A percentile compares a stretch with the other conserved stretches of the same genome.
These are phyloP conservation scores for Sycophila sp. DNA, from an alignment of 1,140 invertebrate species.

Conservation along the genomic window DNA sequence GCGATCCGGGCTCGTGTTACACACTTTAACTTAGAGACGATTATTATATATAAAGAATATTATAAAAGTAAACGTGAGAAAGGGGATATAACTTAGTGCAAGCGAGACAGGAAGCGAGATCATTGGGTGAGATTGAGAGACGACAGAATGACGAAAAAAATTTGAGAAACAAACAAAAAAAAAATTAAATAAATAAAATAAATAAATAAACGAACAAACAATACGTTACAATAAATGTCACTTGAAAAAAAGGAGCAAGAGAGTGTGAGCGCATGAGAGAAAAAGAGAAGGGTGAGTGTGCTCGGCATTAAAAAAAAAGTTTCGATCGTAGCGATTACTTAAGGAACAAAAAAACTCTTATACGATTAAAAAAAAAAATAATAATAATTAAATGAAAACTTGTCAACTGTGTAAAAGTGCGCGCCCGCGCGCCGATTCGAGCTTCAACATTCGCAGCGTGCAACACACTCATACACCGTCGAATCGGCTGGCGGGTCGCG, in stretches of 20 bases:
- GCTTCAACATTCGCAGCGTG: too few relatives aligned
- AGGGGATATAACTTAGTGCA: neutral
- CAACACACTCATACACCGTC: too few relatives aligned
- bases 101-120: neutral
- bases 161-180: conserved; percentile 22
- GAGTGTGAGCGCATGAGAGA: neutral
- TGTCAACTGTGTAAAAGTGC: too few relatives aligned
- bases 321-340: conserved; percentile 20
- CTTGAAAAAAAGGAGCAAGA: neutral
- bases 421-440: too few relatives aligned
- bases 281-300: neutral
- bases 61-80: conserved; percentile 40
- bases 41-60: conserved; percentile 45
- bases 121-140: conserved; percentile 16
- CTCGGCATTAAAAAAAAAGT: conserved; percentile 30
- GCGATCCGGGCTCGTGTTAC: conserved; percentile 50
- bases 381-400: too few relatives aligned
- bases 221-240: conserved; percentile 21
- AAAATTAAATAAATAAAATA: too few relatives aligned
- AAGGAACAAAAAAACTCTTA: conserved; percentile 44
- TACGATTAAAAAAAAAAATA: conserved; percentile 40
- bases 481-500: too few relatives aligned
- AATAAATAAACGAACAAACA: conserved; percentile 36
- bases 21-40: conserved; percentile 48
- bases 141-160: conserved; percentile 33